Percentiles rank a stretch among this genome's conserved stretches.
phyloP scores from a whole-genome alignment of 2,888 invertebrate species.

The Autographa gamma region DNA sequence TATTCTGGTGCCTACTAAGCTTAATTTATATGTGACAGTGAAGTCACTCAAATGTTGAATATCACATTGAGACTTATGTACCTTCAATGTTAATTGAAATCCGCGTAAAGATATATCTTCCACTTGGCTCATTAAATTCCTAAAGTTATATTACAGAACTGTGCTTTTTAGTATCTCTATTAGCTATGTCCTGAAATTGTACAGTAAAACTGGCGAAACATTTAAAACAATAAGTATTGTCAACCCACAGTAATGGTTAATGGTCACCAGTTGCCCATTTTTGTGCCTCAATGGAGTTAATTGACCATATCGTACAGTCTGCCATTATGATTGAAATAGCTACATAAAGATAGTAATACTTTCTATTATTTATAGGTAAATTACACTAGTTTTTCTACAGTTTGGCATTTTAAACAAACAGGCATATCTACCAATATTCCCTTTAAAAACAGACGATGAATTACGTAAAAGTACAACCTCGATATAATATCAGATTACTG shows the following conservation, averaged over 20 bases:
- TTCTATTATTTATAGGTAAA: conserved; percentile 68
- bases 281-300: conserved; percentile 73
- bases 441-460: background rate
- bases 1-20: background rate
- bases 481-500: background rate
- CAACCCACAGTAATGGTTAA: conserved; percentile 43
- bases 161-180: background rate
- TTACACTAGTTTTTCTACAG: conserved; percentile 67
- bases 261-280: conserved; percentile 48
- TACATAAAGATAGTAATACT: conserved; percentile 71
- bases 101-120: background rate
- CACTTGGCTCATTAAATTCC: background rate
- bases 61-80: background rate
- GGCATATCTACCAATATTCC: conserved; percentile 23
- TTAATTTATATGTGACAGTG: too few relatives aligned
- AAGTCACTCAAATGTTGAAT: background rate
- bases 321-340: conserved; percentile 67
- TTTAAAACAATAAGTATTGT: background rate
- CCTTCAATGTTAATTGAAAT: conserved; percentile 8
- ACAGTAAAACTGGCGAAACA: too few relatives aligned
- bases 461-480: background rate
- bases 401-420: conserved; percentile 74
- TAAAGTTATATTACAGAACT: background rate
- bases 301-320: conserved; percentile 74
- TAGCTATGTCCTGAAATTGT: too few relatives aligned